phyloP scores from a whole-genome alignment of 1,140 invertebrate species.

The Aphelenchoides avenae region DNA sequence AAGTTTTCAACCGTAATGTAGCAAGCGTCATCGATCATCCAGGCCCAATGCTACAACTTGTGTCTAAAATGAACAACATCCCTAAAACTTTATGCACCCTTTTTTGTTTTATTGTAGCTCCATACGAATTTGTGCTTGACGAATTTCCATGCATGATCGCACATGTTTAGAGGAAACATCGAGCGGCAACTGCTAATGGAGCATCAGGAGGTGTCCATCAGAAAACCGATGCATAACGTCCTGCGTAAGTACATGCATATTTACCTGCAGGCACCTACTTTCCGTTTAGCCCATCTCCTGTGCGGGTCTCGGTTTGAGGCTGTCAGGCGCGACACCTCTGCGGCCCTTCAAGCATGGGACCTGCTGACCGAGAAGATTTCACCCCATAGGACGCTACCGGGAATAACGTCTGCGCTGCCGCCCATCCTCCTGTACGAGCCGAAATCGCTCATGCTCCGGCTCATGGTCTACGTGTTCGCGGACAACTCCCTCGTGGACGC shows the following conservation, averaged over 20 bases:
- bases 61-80: not conserved
- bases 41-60: not conserved
- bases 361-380: not conserved
- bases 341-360: not conserved
- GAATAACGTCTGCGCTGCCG: not conserved
- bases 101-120: not conserved
- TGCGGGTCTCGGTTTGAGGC: constrained; percentile 1
- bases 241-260: not conserved
- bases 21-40: no score
- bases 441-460: not conserved
- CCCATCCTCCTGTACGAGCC: not conserved
- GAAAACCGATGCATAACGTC: constrained; percentile 1
- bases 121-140: not conserved
- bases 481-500: not conserved
- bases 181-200: not conserved
- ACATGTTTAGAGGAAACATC: constrained; percentile 2
- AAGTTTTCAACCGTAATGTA: no score
- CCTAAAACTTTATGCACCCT: not conserved
- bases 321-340: not conserved
- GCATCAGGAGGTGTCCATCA: not conserved
- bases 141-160: no score
- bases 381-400: not conserved
- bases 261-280: not conserved
- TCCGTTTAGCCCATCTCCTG: not conserved
- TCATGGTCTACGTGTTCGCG: not conserved